Conservation (phyloP, 2,797 vertebrate genomes). For the Pelochelys cantorii region DNA sequence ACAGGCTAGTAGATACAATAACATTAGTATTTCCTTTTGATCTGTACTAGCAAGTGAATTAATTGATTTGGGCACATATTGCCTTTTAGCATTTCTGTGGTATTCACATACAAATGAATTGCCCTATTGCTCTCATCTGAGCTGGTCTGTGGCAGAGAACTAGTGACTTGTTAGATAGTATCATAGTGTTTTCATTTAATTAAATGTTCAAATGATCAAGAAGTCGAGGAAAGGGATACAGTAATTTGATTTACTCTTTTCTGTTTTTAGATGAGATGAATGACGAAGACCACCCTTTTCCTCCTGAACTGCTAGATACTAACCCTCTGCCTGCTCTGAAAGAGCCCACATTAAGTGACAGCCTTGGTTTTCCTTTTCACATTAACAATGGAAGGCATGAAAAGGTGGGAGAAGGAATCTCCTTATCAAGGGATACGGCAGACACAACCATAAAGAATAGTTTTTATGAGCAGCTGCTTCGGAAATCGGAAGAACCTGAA, state of each 20-base stretch:
- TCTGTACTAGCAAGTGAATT: background rate
- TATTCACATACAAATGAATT: background rate
- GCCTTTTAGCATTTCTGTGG: background rate
- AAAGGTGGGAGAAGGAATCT: conserved; percentile 64
- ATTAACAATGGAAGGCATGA: conserved; percentile 75
- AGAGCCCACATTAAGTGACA: conserved; percentile 57
- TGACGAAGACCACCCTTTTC: conserved; percentile 81
- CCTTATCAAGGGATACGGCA: conserved; percentile 58
- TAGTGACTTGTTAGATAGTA: background rate
- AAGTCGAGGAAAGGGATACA: background rate
- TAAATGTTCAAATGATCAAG: background rate
- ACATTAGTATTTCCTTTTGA: background rate
- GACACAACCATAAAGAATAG: conserved; percentile 65
- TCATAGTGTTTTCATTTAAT: background rate
- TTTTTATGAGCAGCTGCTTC: conserved; percentile 71
- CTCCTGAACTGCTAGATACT: conserved; percentile 84
- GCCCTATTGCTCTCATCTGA: background rate
- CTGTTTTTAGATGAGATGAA: conserved; percentile 81
- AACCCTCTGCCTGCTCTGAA: conserved; percentile 71
- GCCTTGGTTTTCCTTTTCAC: conserved; percentile 74
- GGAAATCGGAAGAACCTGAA: conserved; percentile 77
- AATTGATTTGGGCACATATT: background rate
- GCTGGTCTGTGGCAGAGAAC: background rate
- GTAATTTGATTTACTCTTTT: background rate
- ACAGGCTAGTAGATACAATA: background rate